Evolutionary conservation across 1,140 invertebrate genomes (phyloP).

Genomic region (Aphidius gifuensis): DNA sequence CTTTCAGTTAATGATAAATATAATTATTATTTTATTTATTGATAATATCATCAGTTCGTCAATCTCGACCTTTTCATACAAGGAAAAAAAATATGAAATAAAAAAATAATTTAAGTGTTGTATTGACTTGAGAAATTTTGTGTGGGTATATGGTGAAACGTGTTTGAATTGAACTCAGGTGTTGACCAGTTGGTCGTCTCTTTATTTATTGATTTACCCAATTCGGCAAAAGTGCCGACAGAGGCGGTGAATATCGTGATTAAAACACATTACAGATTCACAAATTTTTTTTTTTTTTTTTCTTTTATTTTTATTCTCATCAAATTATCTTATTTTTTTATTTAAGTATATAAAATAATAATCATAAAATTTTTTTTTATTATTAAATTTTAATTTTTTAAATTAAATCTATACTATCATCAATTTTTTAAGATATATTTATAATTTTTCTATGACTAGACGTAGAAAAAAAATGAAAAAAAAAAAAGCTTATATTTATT

Average conservation of each 20-base stretch:
- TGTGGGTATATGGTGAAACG: constrained; percentile 19
- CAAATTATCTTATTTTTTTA: neutral
- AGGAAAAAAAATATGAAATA: constrained; percentile 1
- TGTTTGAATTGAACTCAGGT: constrained; percentile 42
- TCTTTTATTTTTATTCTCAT: constrained; percentile 3
- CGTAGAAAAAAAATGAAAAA: too few species aligned
- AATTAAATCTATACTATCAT: neutral
- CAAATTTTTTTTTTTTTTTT: constrained; percentile 8
- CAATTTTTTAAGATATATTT: too few species aligned
- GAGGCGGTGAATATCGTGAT: constrained; percentile 53
- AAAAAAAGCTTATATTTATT: too few species aligned
- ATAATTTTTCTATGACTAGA: too few species aligned
- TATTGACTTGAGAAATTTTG: constrained; percentile 3
- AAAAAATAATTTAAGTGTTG: constrained; percentile 6
- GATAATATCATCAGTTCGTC: too few species aligned
- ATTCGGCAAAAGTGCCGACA: constrained; percentile 49
- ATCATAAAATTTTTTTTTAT: neutral
- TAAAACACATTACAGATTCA: constrained; percentile 49
- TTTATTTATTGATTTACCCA: constrained; percentile 57
- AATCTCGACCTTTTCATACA: neutral
- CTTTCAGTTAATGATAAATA: too few species aligned
- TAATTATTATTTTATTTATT: too few species aligned
- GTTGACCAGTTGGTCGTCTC: constrained; percentile 42
- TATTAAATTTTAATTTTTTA: neutral
- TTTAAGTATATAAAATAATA: too few species aligned